Evolutionary conservation across 2,888 invertebrate genomes (phyloP).

Genomic region (Gymnocheta viridis): DNA sequence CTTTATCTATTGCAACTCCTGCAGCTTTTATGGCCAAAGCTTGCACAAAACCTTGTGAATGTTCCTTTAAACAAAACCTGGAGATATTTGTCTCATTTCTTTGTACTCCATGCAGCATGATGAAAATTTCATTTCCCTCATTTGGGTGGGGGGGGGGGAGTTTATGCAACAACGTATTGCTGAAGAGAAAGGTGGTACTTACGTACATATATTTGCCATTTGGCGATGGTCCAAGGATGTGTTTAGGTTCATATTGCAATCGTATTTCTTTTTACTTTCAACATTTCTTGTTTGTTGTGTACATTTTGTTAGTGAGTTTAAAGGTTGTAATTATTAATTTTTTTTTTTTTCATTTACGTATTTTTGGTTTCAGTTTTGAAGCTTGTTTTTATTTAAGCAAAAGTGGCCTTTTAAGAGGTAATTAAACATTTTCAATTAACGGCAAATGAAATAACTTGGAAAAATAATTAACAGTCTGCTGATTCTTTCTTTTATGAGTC

Average conservation of each 20-base stretch:
- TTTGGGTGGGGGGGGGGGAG: conserved; percentile 61
- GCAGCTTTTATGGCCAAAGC: conserved; percentile 68
- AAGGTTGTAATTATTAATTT: conserved; percentile 20
- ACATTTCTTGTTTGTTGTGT: neutral
- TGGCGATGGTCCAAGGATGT: conserved; percentile 76
- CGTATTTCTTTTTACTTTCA: neutral
- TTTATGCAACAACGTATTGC: conserved; percentile 74
- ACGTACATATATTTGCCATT: conserved; percentile 72
- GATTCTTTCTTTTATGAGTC: conserved; percentile 65
- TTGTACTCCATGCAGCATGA: conserved; percentile 73
- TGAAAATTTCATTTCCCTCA: conserved; percentile 63
- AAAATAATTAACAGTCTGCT: conserved; percentile 64
- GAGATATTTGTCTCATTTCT: conserved; percentile 71
- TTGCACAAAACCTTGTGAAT: conserved; percentile 70
- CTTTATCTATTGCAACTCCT: neutral
- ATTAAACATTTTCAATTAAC: conserved; percentile 70
- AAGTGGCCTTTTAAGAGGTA: conserved; percentile 68
- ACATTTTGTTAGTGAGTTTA: neutral
- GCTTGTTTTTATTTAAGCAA: conserved; percentile 65
- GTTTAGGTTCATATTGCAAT: conserved; percentile 71
- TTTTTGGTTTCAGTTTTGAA: conserved; percentile 66
- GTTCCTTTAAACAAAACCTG: conserved; percentile 63
- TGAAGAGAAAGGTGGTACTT: conserved; percentile 56
- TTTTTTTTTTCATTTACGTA: neutral
- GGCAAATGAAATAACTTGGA: conserved; percentile 65